A percentile compares a stretch with the other conserved stretches of the same genome.
phyloP scores from a whole-genome alignment of 2,888 invertebrate species.

The Netelia fuscicornis region DNA sequence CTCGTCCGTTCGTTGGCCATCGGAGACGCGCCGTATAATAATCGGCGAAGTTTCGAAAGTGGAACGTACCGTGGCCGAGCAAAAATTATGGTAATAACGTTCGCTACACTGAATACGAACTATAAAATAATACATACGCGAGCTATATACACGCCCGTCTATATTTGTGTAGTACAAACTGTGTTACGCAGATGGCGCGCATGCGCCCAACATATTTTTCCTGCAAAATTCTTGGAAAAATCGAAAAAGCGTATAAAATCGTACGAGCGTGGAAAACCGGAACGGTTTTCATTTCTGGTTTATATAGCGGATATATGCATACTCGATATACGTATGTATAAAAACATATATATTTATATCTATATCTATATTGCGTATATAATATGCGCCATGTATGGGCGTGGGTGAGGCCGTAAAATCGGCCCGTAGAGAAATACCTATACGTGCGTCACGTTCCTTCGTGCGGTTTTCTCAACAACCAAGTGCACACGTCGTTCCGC shows the following conservation, averaged over 20 bases:
- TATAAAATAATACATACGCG: not conserved
- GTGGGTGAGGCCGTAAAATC: slow-evolving; percentile 3
- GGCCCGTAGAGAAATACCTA: not conserved
- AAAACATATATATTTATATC: not conserved
- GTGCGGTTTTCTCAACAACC: slow-evolving; percentile 7
- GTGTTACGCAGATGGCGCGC: not conserved
- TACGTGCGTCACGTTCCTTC: slow-evolving; percentile 11
- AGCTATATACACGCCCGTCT: not conserved
- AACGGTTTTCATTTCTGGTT: not conserved
- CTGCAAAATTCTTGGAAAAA: slow-evolving; percentile 7
- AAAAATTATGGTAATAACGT: slow-evolving; percentile 35
- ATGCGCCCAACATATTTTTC: not conserved
- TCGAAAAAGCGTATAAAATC: slow-evolving; percentile 9
- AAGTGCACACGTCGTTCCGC: slow-evolving; percentile 5
- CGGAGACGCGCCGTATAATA: slow-evolving; percentile 1
- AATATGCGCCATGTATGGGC: not conserved
- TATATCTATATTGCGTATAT: too few relatives aligned
- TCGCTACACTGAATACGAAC: not conserved
- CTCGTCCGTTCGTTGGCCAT: not conserved
- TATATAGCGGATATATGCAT: not conserved
- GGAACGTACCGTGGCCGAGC: slow-evolving; percentile 16
- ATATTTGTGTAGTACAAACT: too few relatives aligned
- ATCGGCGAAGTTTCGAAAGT: slow-evolving; percentile 33
- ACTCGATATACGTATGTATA: not conserved
- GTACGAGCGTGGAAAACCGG: slow-evolving; percentile 2